phyloP scores from a whole-genome alignment of 2,888 invertebrate genomes.

The Carpatolechia fugitivella region DNA sequence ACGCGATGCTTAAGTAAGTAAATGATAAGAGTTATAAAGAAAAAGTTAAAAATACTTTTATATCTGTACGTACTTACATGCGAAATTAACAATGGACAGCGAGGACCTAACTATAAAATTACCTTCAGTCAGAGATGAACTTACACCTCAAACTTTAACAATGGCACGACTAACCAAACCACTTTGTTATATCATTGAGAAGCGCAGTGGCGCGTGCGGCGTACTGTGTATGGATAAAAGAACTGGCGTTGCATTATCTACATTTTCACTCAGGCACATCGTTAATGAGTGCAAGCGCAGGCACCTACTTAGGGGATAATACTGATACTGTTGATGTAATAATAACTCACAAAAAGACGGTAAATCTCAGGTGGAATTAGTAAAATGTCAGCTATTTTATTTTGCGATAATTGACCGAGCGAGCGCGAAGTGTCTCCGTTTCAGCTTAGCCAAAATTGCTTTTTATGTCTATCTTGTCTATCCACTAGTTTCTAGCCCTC shows the following conservation, averaged over 20 bases:
- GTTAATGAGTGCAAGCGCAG: constrained; percentile 33
- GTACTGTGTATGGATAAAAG: constrained; percentile 20
- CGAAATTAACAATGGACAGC: not conserved
- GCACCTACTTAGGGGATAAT: not conserved
- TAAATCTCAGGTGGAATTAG: not conserved
- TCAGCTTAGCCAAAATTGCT: no score
- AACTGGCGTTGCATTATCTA: constrained; percentile 29
- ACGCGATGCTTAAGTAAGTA: no score
- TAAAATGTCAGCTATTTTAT: not conserved
- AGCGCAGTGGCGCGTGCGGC: not conserved
- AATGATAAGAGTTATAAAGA: no score
- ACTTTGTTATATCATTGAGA: constrained; percentile 13
- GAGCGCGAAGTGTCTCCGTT: no score
- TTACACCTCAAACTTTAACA: not conserved
- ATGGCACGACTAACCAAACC: not conserved
- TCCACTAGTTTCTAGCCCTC: no score
- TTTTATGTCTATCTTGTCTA: no score
- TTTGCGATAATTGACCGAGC: no score
- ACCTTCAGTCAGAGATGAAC: not conserved
- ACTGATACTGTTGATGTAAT: no score
- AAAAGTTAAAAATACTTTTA: no score
- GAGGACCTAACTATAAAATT: no score
- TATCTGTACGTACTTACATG: not conserved
- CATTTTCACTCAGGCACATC: constrained; percentile 34
- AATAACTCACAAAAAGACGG: not conserved